Conservation (phyloP, 1,140 invertebrate genomes). For the Monochamus saltuarius region DNA sequence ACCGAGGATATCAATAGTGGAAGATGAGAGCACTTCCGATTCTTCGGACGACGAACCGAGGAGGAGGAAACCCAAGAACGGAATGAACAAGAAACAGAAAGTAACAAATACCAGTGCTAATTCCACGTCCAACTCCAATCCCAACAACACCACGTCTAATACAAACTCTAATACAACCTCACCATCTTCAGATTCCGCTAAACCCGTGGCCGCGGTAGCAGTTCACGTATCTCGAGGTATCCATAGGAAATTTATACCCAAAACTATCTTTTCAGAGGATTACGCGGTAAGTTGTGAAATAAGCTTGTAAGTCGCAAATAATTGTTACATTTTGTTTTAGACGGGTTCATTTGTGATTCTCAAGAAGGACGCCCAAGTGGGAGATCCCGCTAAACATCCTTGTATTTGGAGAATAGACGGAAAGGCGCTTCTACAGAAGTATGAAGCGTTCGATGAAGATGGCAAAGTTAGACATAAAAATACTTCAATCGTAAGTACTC, state of each 20-base stretch:
- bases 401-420: slow-evolving; percentile 77
- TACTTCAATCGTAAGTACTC: slow-evolving; percentile 68
- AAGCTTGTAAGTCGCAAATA: background rate
- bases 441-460: slow-evolving; percentile 69
- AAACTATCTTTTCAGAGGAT: slow-evolving; percentile 36
- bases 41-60: slow-evolving; percentile 19
- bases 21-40: slow-evolving; percentile 10
- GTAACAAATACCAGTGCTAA: slow-evolving; percentile 21
- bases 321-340: slow-evolving; percentile 34
- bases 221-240: slow-evolving; percentile 15
- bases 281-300: slow-evolving; percentile 30
- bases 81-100: slow-evolving; percentile 1
- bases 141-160: slow-evolving; percentile 4
- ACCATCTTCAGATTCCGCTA: no score
- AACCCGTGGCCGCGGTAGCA: no score
- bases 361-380: slow-evolving; percentile 47
- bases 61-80: slow-evolving; percentile 22
- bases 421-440: slow-evolving; percentile 75
- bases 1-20: slow-evolving; percentile 18
- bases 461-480: slow-evolving; percentile 72
- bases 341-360: slow-evolving; percentile 47
- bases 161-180: no score
- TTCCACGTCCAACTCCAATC: slow-evolving; percentile 12
- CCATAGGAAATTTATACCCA: slow-evolving; percentile 32
- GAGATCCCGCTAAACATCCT: slow-evolving; percentile 44